Base-by-base conservation (phyloP, 1,140 invertebrate genomes). In the Coptotermes formosanus region DNA sequence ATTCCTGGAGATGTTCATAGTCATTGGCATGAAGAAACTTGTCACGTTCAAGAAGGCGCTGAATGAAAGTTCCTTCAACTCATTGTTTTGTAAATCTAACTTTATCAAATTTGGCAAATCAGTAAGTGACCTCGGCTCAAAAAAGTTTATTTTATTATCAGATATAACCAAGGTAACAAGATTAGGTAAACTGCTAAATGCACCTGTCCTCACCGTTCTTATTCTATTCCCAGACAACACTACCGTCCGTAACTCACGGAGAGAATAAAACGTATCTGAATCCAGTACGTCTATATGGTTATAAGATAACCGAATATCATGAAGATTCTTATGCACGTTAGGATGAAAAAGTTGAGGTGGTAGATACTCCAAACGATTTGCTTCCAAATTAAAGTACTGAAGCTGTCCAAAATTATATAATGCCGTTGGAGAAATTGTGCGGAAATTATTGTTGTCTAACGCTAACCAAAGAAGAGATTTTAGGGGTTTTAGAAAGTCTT, bases 371-470 rank as follows among this genome's bases (percentile, higher is more conserved):
- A 98, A 91, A 85, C 95, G 93, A 90, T 98, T 98, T 55, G 96
- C 97, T 89, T 97, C 96, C 87, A 98, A 90, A 91, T 97, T 97
- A 38, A 97, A 92, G 90, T 97, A 97, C 88, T 95, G 94, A 23
- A 98, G 89, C 88, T 95, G 93, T 8, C 93, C 92, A 88, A 96
- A 94, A 84, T 91, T 89, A 45, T 94, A 94, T 21, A 94, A 92
- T 3, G 92, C 90, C 0, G 91, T 91, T 45, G 94, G 91, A 25
- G 94, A 93, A 2, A 97, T 92, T 0, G 92, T 93, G 88, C 95
- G 94, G 87, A 97, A 94, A 89, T 97, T 96, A 88, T 98, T 98
- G 90, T 97, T 97, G 90, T 98, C 97, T 87, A 98, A 91, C 21
- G 97, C 96, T 52, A 98, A 91, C 96, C 96, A 97, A 88, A 95